Conservation (phyloP, 2,113 vertebrate genomes). For the Macquaria ambigua region DNA sequence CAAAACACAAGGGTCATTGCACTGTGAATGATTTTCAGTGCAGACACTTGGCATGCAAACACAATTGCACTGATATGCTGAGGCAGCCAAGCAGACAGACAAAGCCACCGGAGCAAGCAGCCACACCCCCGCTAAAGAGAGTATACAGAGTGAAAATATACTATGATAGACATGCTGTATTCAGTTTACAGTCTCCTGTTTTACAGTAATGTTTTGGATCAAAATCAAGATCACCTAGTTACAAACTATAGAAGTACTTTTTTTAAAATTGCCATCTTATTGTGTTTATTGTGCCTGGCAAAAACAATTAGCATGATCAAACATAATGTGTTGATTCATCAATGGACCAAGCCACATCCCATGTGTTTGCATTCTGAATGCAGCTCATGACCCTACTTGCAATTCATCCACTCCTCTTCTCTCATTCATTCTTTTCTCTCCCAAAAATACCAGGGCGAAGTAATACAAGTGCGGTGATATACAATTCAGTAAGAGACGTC, state of each 20-base stretch:
- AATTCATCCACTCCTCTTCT: neutral
- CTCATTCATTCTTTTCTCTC: neutral
- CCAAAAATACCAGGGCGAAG: neutral
- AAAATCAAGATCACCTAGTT: neutral
- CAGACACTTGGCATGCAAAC: slow-evolving; percentile 62
- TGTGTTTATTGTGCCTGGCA: too few species aligned
- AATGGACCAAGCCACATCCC: neutral
- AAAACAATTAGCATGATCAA: neutral
- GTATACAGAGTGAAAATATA: neutral
- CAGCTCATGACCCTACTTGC: neutral
- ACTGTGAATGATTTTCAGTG: slow-evolving; percentile 38
- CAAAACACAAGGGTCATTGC: slow-evolving; percentile 19
- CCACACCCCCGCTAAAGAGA: slow-evolving; percentile 42
- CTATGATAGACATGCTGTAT: neutral
- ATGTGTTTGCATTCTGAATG: neutral
- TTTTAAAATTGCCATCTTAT: neutral
- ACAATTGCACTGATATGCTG: slow-evolving; percentile 58
- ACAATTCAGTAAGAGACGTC: slow-evolving; percentile 6
- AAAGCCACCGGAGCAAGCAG: slow-evolving; percentile 59
- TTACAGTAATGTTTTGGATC: neutral
- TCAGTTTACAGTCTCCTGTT: neutral
- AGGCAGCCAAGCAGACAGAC: slow-evolving; percentile 59
- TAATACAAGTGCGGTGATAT: slow-evolving; percentile 10
- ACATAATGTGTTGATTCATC: neutral
- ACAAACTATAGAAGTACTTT: neutral